These are phyloP conservation scores for Sitobion miscanthi DNA, from an alignment of 1,140 invertebrate species.

Conservation along the genomic window DNA sequence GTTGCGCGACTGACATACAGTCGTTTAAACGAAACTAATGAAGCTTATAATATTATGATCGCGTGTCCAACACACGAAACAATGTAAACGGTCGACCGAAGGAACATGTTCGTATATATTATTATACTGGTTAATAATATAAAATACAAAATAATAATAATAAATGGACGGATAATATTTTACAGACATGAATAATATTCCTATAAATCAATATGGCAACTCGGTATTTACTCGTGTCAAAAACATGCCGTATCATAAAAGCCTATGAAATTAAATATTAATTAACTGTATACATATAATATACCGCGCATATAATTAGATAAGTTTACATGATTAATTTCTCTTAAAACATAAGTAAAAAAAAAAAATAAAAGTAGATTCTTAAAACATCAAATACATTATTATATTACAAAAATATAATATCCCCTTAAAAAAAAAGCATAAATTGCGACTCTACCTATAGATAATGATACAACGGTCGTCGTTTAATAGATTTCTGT, in stretches of 20 bases:
- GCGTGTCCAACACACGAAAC: neutral
- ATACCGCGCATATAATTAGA: neutral
- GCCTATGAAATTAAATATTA: slow-evolving; percentile 21
- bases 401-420: neutral
- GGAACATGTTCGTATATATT: slow-evolving; percentile 53
- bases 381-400: neutral
- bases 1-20: neutral
- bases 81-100: slow-evolving; percentile 41
- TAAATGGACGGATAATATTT: slow-evolving; percentile 54
- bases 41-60: slow-evolving; percentile 30
- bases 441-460: neutral
- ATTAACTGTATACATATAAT: neutral
- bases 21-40: neutral
- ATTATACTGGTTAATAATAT: slow-evolving; percentile 31
- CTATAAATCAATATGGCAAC: slow-evolving; percentile 50
- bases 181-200: slow-evolving; percentile 20
- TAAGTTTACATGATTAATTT: neutral
- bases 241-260: slow-evolving; percentile 26
- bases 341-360: slow-evolving; percentile 3
- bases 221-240: slow-evolving; percentile 31
- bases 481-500: neutral
- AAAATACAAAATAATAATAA: slow-evolving; percentile 52
- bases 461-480: neutral
- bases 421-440: neutral
- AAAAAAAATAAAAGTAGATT: slow-evolving; percentile 3